Conservation (phyloP, 1,140 invertebrate genomes). For the Oryzaephilus surinamensis region DNA sequence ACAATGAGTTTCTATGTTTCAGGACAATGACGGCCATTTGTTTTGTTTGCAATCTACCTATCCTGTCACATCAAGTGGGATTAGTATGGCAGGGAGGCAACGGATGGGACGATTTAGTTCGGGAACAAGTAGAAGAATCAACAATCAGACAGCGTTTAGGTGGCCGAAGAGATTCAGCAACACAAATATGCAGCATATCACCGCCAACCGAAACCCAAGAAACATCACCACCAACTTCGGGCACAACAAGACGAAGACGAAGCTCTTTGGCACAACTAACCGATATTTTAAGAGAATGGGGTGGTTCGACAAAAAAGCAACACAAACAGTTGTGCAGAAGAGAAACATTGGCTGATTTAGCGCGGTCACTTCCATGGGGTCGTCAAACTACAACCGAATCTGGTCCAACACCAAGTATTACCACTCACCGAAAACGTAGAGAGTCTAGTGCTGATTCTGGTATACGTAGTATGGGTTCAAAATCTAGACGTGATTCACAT, state of each 20-base stretch:
- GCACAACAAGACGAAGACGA: slow-evolving; percentile 53
- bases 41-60: slow-evolving; percentile 91
- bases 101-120: slow-evolving; percentile 81
- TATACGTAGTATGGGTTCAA: slow-evolving; percentile 61
- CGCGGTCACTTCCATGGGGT: slow-evolving; percentile 62
- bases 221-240: slow-evolving; percentile 46
- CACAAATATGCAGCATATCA: slow-evolving; percentile 74
- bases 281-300: slow-evolving; percentile 77
- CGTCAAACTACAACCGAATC: slow-evolving; percentile 45
- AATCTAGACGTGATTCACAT: slow-evolving; percentile 57
- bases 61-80: slow-evolving; percentile 85
- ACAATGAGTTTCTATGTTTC: slow-evolving; percentile 28
- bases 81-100: slow-evolving; percentile 87
- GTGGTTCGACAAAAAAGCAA: slow-evolving; percentile 50
- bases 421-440: slow-evolving; percentile 49
- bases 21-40: slow-evolving; percentile 89
- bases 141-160: slow-evolving; percentile 69
- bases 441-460: slow-evolving; percentile 75
- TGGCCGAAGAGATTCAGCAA: slow-evolving; percentile 73
- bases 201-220: slow-evolving; percentile 61
- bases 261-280: slow-evolving; percentile 79
- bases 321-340: slow-evolving; percentile 61
- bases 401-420: slow-evolving; percentile 38
- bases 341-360: slow-evolving; percentile 76
- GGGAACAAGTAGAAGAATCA: slow-evolving; percentile 67